Evolutionary conservation across 2,113 vertebrate species (phyloP).

Genomic region (Dipodomys stephensi): DNA sequence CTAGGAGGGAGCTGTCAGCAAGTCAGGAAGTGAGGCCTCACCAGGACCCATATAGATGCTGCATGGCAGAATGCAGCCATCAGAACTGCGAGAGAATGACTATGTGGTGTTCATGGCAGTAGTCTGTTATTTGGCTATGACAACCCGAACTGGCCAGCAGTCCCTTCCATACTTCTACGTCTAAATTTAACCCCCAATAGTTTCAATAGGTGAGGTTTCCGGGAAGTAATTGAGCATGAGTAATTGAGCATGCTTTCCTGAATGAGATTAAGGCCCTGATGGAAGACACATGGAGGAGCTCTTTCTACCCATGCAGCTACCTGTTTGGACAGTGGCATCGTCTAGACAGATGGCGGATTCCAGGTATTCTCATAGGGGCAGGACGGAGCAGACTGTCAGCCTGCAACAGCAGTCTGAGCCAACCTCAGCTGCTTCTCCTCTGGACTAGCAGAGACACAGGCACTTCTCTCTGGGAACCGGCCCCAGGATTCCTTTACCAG

Average conservation of each 20-base stretch:
- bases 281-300: neutral
- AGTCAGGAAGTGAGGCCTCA: neutral
- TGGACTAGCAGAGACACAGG: neutral
- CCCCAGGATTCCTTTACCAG: neutral
- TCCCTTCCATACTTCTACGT: neutral
- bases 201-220: neutral
- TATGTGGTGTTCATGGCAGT: neutral
- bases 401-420: no score
- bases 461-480: no score
- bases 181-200: neutral
- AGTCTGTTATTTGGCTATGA: neutral
- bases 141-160: neutral
- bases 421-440: neutral
- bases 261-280: neutral
- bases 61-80: no score
- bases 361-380: neutral
- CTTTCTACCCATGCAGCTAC: neutral
- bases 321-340: neutral
- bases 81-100: neutral
- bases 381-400: neutral
- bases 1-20: neutral
- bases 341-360: neutral
- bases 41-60: neutral
- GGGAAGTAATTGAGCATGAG: neutral
- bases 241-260: neutral